Evolutionary conservation across 2,888 invertebrate species (phyloP).

Genomic region (Cheilosia scutellata): DNA sequence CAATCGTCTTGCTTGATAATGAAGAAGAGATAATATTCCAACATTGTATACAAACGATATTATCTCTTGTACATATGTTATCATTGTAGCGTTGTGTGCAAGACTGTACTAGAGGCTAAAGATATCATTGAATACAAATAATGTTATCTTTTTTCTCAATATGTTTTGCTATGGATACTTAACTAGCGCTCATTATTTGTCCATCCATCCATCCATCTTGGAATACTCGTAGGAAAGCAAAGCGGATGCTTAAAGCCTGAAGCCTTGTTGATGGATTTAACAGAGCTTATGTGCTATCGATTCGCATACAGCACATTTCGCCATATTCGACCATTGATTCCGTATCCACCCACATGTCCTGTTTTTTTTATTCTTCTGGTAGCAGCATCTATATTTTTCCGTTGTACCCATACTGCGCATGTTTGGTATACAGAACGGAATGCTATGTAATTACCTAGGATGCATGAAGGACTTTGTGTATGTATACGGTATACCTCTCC

Average conservation of each 20-base stretch:
- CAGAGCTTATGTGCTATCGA: constrained; percentile 19
- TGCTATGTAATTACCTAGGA: constrained; percentile 42
- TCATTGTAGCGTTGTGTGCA: too few species aligned
- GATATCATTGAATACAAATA: too few species aligned
- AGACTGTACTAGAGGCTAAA: too few species aligned
- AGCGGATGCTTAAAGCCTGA: background rate
- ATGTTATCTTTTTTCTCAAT: too few species aligned
- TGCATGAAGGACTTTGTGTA: constrained; percentile 4
- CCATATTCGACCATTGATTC: background rate
- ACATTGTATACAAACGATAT: too few species aligned
- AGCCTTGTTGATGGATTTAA: constrained; percentile 12
- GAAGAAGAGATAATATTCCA: too few species aligned
- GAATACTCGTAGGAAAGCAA: background rate
- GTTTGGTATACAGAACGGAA: constrained; percentile 55
- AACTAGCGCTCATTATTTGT: constrained; percentile 12
- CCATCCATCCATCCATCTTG: constrained; percentile 10
- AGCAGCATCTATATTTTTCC: constrained; percentile 57
- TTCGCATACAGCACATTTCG: background rate
- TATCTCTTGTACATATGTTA: too few species aligned
- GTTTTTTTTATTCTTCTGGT: constrained; percentile 43
- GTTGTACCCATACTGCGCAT: constrained; percentile 49
- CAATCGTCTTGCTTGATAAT: too few species aligned
- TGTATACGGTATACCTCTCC: background rate
- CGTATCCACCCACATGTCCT: constrained; percentile 1
- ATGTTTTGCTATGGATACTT: too few species aligned